Percentiles rank a stretch among this genome's conserved stretches.
phyloP scores from a whole-genome alignment of 2,888 invertebrate species.

The Stegana nigrithorax region DNA sequence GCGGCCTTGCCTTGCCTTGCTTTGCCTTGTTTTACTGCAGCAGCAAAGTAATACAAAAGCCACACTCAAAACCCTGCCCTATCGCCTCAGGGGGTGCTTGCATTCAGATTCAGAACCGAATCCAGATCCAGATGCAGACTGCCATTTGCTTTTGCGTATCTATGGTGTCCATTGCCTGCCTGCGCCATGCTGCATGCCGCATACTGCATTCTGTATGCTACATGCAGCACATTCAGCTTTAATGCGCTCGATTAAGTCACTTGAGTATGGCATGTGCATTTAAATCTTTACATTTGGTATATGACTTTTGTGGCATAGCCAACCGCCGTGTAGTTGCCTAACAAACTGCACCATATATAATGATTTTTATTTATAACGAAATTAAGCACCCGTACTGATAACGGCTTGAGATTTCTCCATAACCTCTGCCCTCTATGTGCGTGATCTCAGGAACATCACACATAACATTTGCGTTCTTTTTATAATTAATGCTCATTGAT shows the following conservation, averaged over 20 bases:
- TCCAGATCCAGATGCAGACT: background rate
- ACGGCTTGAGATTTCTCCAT: no score
- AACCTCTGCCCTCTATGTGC: no score
- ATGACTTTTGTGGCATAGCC: no score
- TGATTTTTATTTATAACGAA: no score
- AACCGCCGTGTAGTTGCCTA: no score
- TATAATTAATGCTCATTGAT: no score
- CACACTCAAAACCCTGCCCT: background rate
- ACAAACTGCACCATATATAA: no score
- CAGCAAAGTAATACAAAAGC: background rate
- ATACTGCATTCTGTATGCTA: background rate
- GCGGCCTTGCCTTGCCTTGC: background rate
- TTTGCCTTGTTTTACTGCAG: background rate
- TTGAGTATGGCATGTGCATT: constrained; percentile 3
- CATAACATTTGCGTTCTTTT: no score
- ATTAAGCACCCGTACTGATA: no score
- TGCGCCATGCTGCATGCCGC: no score
- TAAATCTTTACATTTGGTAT: constrained; percentile 2
- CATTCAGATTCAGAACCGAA: background rate
- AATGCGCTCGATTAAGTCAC: constrained; percentile 10
- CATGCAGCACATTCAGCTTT: constrained; percentile 1
- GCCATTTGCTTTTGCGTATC: background rate
- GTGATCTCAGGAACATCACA: no score
- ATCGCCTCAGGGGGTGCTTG: background rate
- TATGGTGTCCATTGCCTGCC: no score